Conservation (phyloP, 2,888 invertebrate genomes). For the Micropterix aruncella region DNA sequence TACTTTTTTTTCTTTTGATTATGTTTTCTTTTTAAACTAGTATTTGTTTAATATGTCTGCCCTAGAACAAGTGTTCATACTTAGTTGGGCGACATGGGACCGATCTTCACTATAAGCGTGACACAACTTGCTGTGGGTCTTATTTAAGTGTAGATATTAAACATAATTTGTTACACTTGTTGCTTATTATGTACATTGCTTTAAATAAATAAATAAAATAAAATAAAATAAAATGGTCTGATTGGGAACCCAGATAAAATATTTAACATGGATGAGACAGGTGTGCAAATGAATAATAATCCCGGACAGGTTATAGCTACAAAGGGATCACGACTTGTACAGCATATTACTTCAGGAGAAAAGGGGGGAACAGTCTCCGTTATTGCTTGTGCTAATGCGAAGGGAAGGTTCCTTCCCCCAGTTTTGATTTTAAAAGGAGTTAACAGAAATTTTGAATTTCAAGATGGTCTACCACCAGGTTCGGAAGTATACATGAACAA, state of each 20-base stretch:
- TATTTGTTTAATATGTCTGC: no score
- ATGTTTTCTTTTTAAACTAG: no score
- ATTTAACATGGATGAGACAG: not conserved
- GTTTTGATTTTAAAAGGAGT: not conserved
- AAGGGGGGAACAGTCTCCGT: not conserved
- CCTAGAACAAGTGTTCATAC: no score
- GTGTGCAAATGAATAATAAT: not conserved
- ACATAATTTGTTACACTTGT: no score
- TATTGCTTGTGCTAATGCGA: not conserved
- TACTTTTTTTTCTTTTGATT: not conserved
- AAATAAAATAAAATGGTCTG: no score
- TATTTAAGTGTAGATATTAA: no score
- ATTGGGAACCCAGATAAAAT: not conserved
- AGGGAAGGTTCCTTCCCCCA: not conserved
- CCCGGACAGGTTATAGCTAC: not conserved
- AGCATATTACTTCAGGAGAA: not conserved
- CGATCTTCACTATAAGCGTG: no score
- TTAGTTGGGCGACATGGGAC: no score
- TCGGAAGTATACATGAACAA: not conserved
- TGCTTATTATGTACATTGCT: no score
- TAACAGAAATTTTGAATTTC: not conserved
- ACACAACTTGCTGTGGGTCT: no score
- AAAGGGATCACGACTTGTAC: not conserved
- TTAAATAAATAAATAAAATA: no score
- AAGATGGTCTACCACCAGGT: not conserved